Evolutionary conservation across 2,797 vertebrate species (phyloP).

Genomic region (Poecilia picta): DNA sequence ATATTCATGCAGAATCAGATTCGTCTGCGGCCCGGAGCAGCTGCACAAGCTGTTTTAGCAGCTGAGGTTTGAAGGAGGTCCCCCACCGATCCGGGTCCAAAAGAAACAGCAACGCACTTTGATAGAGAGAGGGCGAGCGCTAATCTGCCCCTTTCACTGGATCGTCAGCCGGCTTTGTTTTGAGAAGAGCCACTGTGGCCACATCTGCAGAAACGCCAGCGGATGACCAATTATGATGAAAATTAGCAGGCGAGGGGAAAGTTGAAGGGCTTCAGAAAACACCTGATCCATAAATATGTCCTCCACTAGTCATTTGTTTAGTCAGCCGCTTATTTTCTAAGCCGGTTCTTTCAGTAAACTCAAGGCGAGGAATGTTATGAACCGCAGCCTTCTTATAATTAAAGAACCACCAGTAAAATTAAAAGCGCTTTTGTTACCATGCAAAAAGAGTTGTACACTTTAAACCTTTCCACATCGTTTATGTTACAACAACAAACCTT

Average conservation of each 20-base stretch:
- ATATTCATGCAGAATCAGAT: constrained; percentile 66
- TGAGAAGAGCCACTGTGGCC: background rate
- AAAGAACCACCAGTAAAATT: background rate
- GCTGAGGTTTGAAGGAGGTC: constrained; percentile 32
- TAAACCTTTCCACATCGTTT: background rate
- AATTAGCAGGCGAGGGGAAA: constrained; percentile 8
- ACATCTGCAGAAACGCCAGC: constrained; percentile 10
- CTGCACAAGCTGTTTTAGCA: constrained; percentile 18
- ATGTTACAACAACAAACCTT: background rate
- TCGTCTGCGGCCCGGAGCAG: constrained; percentile 24
- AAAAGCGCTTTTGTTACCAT: background rate
- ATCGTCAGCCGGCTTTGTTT: constrained; percentile 22
- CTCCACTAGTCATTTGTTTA: background rate
- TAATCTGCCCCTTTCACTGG: constrained; percentile 21
- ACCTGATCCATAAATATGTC: constrained; percentile 3
- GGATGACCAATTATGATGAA: constrained; percentile 1
- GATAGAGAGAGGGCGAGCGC: background rate
- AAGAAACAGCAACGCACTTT: constrained; percentile 5
- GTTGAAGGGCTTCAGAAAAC: constrained; percentile 27
- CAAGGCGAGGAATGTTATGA: background rate
- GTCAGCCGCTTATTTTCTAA: background rate
- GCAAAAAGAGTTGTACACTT: background rate
- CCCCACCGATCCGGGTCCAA: constrained; percentile 14
- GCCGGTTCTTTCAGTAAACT: background rate
- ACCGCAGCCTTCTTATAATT: background rate